phyloP scores from a whole-genome alignment of 64 coral and sea anemone genomes.

The Pocillopora verrucosa region DNA sequence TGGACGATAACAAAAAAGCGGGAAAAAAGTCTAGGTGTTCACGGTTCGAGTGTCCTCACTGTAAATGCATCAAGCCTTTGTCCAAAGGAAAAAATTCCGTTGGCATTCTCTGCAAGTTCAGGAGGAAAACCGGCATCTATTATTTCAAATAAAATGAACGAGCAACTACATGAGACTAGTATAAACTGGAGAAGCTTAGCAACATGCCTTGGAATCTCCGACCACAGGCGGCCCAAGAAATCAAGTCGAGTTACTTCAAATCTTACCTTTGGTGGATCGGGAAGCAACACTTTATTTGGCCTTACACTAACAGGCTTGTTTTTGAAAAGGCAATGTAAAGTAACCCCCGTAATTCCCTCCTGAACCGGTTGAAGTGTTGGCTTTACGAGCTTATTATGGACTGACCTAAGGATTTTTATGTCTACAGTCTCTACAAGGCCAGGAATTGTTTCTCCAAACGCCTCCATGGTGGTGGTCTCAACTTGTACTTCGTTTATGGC shows the following conservation, averaged over 20 bases:
- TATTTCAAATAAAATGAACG: conserved; percentile 49
- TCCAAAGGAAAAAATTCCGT: background rate
- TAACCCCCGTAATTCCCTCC: conserved; percentile 19
- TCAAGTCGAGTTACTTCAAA: background rate
- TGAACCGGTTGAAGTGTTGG: too few relatives aligned
- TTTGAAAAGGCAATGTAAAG: conserved; percentile 43
- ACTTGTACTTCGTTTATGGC: too few relatives aligned
- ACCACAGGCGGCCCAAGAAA: too few relatives aligned
- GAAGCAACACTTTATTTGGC: conserved; percentile 34
- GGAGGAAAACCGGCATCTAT: conserved; percentile 48
- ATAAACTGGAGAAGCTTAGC: conserved; percentile 68
- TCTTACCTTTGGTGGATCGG: conserved; percentile 11
- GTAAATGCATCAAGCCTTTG: background rate
- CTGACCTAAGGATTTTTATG: too few relatives aligned
- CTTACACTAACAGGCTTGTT: conserved; percentile 39
- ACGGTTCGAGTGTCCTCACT: too few relatives aligned
- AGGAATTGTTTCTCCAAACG: too few relatives aligned
- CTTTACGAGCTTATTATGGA: too few relatives aligned
- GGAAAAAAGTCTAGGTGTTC: too few relatives aligned
- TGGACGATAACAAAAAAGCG: too few relatives aligned
- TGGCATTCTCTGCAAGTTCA: conserved; percentile 31
- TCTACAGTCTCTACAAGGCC: too few relatives aligned
- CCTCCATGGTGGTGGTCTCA: too few relatives aligned
- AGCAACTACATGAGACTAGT: conserved; percentile 72
- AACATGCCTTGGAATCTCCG: too few relatives aligned